Evolutionary conservation across 2,888 invertebrate genomes (phyloP), one percentile per base, ranked within the genome.

Genomic region (Mythimna albipuncta): DNA sequence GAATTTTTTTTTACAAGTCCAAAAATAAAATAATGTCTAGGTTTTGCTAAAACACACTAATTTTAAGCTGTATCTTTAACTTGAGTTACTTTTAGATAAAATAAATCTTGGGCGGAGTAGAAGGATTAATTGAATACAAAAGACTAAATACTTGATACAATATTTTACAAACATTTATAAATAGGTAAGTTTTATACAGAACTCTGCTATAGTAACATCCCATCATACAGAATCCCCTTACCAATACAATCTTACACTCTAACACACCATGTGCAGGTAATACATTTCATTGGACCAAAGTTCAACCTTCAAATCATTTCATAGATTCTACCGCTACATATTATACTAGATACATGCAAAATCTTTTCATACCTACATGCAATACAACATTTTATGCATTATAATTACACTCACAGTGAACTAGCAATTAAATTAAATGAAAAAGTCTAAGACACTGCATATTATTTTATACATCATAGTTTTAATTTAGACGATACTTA

Each of bases 271-370:
- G 95, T 95, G 95, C 94, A 93, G 89, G 87, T 91, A 92, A 92
- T 95, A 94, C 93, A 92, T 92, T 92, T 95, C 93, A 94, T 96
- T 96, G 96, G 96, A 96, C 96, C 96, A 96, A 95, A 94, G 91
- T 95, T 96, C 96, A 96, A 96, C 96, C 96, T 94, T 96, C 93
- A 92, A 91, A 91, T 94, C 93, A 90, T 91, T 89, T 91, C 89
- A 88, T 89, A 91, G 88, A 88, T 76, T 82, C 85, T 88, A 88
- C 83, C 73, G 64, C 87, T 86, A 86, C 74, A 72, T 69, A 69
- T 77, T 76, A 80, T 76, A 82, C 81, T 86, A 86, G 74, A 76
- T 83, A 87, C 70, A 82, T 80, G 77, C 84, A 84, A 85, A 85
- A 86, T 83, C 78, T 79, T 82, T 81, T 71, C 67, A 82, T 85